Evolutionary conservation across 2,113 vertebrate genomes (phyloP).

Genomic region (Solenodon paradoxus): DNA sequence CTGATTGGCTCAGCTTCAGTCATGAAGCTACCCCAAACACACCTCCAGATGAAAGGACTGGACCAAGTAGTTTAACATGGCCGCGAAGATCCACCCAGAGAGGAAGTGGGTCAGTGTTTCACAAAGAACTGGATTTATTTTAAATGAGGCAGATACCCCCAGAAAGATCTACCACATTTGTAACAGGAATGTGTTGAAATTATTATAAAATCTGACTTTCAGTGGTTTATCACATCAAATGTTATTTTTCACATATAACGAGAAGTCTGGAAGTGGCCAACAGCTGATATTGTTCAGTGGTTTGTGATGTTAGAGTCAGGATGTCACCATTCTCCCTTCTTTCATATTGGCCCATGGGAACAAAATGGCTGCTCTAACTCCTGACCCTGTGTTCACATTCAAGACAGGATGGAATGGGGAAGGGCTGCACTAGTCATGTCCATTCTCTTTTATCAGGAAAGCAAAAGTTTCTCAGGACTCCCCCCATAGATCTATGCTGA

Average conservation of each 20-base stretch:
- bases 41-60: neutral
- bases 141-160: neutral
- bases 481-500: neutral
- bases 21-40: neutral
- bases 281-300: neutral
- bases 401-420: neutral
- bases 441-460: neutral
- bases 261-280: neutral
- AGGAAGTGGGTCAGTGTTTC: neutral
- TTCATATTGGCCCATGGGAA: neutral
- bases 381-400: neutral
- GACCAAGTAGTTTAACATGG: neutral
- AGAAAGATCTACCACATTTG: neutral
- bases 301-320: neutral
- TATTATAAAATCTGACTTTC: conserved; percentile 13
- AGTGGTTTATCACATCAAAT: conserved; percentile 6
- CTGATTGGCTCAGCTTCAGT: neutral
- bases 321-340: neutral
- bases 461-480: neutral
- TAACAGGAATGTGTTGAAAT: conserved; percentile 2
- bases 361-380: conserved; percentile 21
- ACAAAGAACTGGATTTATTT: conserved; percentile 8
- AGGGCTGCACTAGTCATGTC: neutral
- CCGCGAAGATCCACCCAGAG: neutral
- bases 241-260: conserved; percentile 7